Conservation (phyloP, 1,140 invertebrate genomes). For the Lethocerus indicus region DNA sequence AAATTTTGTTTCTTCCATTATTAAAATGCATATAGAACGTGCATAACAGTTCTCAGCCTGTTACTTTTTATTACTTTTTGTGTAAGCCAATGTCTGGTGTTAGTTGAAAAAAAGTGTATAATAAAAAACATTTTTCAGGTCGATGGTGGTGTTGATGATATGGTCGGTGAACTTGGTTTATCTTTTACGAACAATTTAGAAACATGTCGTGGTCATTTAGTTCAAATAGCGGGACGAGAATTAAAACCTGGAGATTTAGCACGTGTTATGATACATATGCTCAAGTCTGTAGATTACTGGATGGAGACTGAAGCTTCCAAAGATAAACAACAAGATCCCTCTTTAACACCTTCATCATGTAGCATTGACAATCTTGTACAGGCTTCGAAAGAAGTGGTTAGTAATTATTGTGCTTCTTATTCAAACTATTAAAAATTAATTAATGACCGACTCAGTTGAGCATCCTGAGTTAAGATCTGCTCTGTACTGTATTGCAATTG, state of each 20-base stretch:
- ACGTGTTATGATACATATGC: slow-evolving; percentile 72
- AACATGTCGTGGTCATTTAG: slow-evolving; percentile 69
- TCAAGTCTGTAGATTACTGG: slow-evolving; percentile 22
- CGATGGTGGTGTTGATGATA: slow-evolving; percentile 56
- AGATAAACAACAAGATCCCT: slow-evolving; percentile 16
- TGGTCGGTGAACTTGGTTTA: slow-evolving; percentile 81
- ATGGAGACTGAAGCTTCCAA: slow-evolving; percentile 12
- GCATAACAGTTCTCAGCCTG: too few relatives aligned
- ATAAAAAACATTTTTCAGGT: slow-evolving; percentile 28
- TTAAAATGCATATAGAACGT: too few relatives aligned
- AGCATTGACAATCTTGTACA: slow-evolving; percentile 87
- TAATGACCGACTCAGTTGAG: too few relatives aligned
- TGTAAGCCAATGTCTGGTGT: too few relatives aligned
- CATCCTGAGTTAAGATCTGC: too few relatives aligned
- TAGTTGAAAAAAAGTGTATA: too few relatives aligned
- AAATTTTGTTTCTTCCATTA: too few relatives aligned
- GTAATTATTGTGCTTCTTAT: slow-evolving; percentile 1
- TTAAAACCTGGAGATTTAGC: slow-evolving; percentile 66
- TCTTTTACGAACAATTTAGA: slow-evolving; percentile 71
- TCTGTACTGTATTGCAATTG: neutral
- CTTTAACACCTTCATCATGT: slow-evolving; percentile 46
- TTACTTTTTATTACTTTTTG: too few relatives aligned
- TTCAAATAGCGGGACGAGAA: slow-evolving; percentile 55
- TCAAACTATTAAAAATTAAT: neutral
- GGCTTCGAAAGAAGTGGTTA: slow-evolving; percentile 60